Evolutionary conservation across 2,888 invertebrate species (phyloP).

Genomic region (Hirtodrosophila cameraria): DNA sequence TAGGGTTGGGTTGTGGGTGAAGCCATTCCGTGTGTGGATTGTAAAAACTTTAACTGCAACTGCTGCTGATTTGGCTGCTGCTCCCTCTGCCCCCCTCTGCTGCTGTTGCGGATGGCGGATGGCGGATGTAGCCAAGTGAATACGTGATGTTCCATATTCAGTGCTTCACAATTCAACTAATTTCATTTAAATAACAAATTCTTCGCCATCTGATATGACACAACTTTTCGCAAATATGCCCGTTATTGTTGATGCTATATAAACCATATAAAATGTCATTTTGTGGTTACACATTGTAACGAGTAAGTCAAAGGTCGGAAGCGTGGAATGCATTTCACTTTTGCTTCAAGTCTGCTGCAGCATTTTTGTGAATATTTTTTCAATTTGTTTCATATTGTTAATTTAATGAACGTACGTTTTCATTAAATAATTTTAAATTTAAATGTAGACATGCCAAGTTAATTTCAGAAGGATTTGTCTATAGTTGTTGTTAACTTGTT

Average conservation of each 20-base stretch:
- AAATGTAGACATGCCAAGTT: too few species aligned
- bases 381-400: too few species aligned
- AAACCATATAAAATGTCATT: constrained; percentile 1
- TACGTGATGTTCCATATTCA: constrained; percentile 56
- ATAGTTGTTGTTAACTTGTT: too few species aligned
- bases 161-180: constrained; percentile 52
- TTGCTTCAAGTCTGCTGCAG: not conserved
- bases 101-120: constrained; percentile 26
- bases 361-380: not conserved
- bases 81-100: constrained; percentile 1
- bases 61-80: constrained; percentile 6
- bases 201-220: constrained; percentile 28
- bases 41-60: constrained; percentile 55
- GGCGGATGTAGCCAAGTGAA: constrained; percentile 48
- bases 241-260: not conserved
- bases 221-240: constrained; percentile 26
- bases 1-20: constrained; percentile 1
- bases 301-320: not conserved
- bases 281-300: not conserved
- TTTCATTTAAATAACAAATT: constrained; percentile 67
- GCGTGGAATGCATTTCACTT: not conserved
- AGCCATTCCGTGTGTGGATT: constrained; percentile 38
- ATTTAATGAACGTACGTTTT: too few species aligned
- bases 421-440: too few species aligned
- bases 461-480: too few species aligned